phyloP scores from a whole-genome alignment of 2,888 invertebrate genomes.

The Eupithecia subumbrata region DNA sequence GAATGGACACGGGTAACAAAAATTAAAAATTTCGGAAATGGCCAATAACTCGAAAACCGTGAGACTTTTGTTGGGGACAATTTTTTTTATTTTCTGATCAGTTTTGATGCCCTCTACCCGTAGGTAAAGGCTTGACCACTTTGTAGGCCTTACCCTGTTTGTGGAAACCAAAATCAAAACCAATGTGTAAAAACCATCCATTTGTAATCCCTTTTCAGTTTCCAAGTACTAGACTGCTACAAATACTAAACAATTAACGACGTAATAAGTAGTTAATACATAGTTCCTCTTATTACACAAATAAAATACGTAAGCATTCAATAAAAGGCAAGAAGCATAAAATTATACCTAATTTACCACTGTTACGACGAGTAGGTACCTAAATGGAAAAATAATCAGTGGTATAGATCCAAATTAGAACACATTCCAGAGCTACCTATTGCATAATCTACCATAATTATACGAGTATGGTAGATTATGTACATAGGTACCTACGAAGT shows the following conservation, averaged over 20 bases:
- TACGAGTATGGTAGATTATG: too few relatives aligned
- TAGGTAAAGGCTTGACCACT: too few relatives aligned
- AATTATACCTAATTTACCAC: background rate
- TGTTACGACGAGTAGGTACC: background rate
- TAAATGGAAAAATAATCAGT: background rate
- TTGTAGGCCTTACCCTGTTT: too few relatives aligned
- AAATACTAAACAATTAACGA: background rate
- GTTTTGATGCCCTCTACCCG: too few relatives aligned
- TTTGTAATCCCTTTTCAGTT: background rate
- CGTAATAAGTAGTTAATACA: background rate
- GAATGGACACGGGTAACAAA: too few relatives aligned
- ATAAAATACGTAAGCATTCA: conserved; percentile 4
- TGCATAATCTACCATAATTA: background rate
- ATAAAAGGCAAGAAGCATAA: background rate
- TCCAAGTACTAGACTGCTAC: background rate
- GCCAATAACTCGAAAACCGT: too few relatives aligned
- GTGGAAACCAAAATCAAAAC: too few relatives aligned
- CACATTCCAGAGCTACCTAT: background rate
- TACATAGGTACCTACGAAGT: background rate
- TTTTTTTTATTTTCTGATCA: too few relatives aligned
- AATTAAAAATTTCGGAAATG: too few relatives aligned
- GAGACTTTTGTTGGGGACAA: too few relatives aligned
- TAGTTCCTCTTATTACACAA: background rate
- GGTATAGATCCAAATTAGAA: background rate
- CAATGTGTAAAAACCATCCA: too few relatives aligned